A percentile compares a stretch with the other conserved stretches of the same genome.
Conservation (phyloP, 2,797 vertebrate species). For the Lerista edwardsae region DNA sequence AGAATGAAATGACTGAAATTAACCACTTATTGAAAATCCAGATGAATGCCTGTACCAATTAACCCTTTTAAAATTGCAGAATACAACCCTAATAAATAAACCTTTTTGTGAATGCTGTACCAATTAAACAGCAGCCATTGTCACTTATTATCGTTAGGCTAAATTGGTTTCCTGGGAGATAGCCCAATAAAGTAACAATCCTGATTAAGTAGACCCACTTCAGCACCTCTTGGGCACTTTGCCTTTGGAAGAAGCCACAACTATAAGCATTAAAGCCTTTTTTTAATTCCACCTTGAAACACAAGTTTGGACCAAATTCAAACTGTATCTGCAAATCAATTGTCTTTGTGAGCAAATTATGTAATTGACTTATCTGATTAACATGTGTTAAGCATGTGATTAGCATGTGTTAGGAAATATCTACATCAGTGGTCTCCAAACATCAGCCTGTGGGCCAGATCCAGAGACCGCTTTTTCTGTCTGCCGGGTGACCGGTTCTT, state of each 20-base stretch:
- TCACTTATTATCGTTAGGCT: slow-evolving; percentile 21
- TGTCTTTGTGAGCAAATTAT: not conserved
- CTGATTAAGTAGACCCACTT: slow-evolving; percentile 1
- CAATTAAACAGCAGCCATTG: slow-evolving; percentile 26
- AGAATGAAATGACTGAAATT: slow-evolving; percentile 15
- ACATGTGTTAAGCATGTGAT: not conserved
- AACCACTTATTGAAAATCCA: not conserved
- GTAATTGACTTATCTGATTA: not conserved
- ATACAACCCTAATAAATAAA: not conserved
- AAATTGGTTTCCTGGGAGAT: slow-evolving; percentile 29
- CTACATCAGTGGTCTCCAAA: too few relatives aligned
- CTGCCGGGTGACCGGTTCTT: too few relatives aligned
- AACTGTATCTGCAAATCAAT: not conserved
- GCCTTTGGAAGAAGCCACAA: not conserved
- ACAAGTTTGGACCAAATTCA: not conserved
- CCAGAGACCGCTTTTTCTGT: too few relatives aligned
- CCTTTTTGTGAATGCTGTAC: slow-evolving; percentile 13
- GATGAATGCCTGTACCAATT: slow-evolving; percentile 2
- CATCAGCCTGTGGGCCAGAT: too few relatives aligned
- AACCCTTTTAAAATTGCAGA: slow-evolving; percentile 8
- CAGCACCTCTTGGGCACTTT: not conserved
- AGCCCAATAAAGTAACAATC: slow-evolving; percentile 16
- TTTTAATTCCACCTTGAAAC: not conserved
- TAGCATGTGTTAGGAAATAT: not conserved
- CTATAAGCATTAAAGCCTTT: not conserved